A percentile compares a stretch with the other conserved stretches of the same genome.
phyloP scores from a whole-genome alignment of 2,113 vertebrate species.

The Tupaia tana region DNA sequence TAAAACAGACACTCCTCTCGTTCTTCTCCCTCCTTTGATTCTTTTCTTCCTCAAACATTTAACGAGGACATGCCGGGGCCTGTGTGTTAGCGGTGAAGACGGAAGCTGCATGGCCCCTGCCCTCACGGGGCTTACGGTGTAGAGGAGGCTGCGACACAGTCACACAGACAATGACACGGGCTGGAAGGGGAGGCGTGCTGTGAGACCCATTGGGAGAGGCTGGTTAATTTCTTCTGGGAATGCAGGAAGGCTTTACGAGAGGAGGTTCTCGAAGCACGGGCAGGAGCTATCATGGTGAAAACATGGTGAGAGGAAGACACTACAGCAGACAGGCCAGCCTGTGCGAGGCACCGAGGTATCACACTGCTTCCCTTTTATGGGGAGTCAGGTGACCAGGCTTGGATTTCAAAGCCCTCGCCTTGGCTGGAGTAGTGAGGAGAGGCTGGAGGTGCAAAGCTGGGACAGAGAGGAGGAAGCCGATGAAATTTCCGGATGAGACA shows the following conservation, averaged over 20 bases:
- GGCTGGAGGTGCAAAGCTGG: neutral
- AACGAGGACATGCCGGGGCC: neutral
- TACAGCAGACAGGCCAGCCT: neutral
- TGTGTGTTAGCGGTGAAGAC: neutral
- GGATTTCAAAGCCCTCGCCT: neutral
- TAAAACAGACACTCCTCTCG: neutral
- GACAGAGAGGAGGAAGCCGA: neutral
- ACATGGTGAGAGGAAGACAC: neutral
- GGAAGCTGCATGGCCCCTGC: neutral
- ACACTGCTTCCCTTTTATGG: neutral
- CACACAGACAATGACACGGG: neutral
- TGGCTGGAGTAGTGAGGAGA: neutral
- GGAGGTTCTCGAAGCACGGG: neutral
- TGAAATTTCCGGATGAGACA: neutral
- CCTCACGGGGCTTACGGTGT: neutral
- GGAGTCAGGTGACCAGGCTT: neutral
- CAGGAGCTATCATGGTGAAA: neutral
- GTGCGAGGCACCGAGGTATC: neutral
- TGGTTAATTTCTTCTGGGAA: neutral
- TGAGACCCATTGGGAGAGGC: neutral
- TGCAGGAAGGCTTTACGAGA: neutral
- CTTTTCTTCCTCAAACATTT: neutral
- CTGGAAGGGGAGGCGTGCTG: neutral
- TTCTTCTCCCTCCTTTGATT: neutral
- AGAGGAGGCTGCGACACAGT: neutral